Conservation (phyloP, 1,140 invertebrate genomes). For the Drosophila obscura region DNA sequence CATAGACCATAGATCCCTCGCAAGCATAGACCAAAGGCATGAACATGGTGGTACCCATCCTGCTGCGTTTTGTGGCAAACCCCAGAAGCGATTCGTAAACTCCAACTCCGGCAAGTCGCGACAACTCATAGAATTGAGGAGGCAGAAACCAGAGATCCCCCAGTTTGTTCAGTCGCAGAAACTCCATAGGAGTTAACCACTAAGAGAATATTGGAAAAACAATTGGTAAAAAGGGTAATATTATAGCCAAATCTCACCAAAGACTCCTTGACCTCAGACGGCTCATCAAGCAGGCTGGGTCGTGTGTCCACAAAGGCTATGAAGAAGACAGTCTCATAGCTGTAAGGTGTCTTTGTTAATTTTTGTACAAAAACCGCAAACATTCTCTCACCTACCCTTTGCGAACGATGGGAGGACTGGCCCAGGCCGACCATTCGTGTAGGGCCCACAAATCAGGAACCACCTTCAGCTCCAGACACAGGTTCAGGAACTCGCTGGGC, state of each 20-base stretch:
- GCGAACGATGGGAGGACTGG: slow-evolving; percentile 87
- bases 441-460: slow-evolving; percentile 93
- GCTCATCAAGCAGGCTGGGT: slow-evolving; percentile 86
- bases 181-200: slow-evolving; percentile 84
- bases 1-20: slow-evolving; percentile 22
- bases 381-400: slow-evolving; percentile 60
- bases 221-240: background rate
- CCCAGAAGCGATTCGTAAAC: slow-evolving; percentile 27
- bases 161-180: slow-evolving; percentile 56
- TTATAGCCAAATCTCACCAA: slow-evolving; percentile 85
- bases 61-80: slow-evolving; percentile 51
- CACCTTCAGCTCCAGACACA: slow-evolving; percentile 89
- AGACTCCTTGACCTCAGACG: slow-evolving; percentile 88
- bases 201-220: slow-evolving; percentile 85
- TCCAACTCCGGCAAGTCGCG: slow-evolving; percentile 66
- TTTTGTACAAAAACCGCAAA: background rate
- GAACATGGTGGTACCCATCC: slow-evolving; percentile 45
- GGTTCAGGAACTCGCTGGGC: slow-evolving; percentile 88
- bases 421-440: slow-evolving; percentile 95
- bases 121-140: slow-evolving; percentile 86
- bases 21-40: slow-evolving; percentile 56
- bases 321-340: slow-evolving; percentile 92
- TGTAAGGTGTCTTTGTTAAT: background rate
- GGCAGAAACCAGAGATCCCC: slow-evolving; percentile 83
- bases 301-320: slow-evolving; percentile 86